A percentile compares a stretch with the other conserved stretches of the same genome.
Conservation (phyloP, 92 coral and sea anemone species). For the Epizoanthus stellaris region DNA sequence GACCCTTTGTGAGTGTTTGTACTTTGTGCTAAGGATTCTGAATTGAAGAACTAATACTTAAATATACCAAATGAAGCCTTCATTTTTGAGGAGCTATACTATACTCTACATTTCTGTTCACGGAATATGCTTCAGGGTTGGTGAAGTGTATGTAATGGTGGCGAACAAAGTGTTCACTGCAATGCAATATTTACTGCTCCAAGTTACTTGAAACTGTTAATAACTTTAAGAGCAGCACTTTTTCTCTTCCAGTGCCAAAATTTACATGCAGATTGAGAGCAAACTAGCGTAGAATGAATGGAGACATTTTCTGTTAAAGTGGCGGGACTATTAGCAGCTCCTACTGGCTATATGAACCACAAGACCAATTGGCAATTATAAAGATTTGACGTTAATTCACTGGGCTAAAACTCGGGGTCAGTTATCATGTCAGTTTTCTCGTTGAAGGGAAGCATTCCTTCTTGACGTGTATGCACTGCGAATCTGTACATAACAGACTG, state of each 20-base stretch:
- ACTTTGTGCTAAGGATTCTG: slow-evolving; percentile 21
- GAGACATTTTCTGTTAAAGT: neutral
- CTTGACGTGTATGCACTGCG: too few relatives aligned
- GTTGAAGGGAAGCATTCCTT: too few relatives aligned
- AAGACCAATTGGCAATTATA: neutral
- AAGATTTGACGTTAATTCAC: neutral
- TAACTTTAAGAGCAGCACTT: neutral
- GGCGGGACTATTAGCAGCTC: neutral
- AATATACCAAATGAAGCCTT: neutral
- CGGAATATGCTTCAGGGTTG: slow-evolving; percentile 6
- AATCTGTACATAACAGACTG: neutral
- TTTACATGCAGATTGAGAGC: neutral
- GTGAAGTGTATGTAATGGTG: slow-evolving; percentile 5
- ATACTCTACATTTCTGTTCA: neutral
- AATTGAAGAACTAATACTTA: slow-evolving; percentile 19
- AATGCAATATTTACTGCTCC: neutral
- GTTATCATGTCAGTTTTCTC: neutral
- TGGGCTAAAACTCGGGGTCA: neutral
- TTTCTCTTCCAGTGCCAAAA: neutral
- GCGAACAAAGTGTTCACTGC: neutral
- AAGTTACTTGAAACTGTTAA: neutral
- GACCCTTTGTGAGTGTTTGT: slow-evolving; percentile 9
- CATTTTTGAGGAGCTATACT: slow-evolving; percentile 1
- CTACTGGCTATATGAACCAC: neutral
- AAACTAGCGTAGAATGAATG: neutral